These are phyloP conservation scores for Rhincodon typus DNA, from an alignment of 2,797 vertebrate genomes.

Conservation along the genomic window DNA sequence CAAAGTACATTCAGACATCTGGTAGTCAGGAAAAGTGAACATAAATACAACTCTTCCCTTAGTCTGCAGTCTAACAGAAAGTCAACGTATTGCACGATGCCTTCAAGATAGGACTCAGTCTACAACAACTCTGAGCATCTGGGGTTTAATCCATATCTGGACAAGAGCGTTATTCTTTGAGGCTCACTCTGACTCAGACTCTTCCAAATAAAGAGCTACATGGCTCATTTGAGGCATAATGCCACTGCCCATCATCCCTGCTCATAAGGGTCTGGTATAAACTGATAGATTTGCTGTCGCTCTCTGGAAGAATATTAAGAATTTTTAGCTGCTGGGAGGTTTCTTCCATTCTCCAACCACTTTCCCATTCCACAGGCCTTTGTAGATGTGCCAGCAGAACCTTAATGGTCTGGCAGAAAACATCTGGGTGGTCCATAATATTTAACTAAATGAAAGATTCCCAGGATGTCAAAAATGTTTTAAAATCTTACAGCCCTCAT, in stretches of 20 bases:
- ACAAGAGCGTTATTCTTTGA: neutral
- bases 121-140: neutral
- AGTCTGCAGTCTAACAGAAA: neutral
- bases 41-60: neutral
- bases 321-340: neutral
- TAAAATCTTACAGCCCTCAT: neutral
- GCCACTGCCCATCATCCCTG: neutral
- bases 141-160: neutral
- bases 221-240: neutral
- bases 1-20: neutral
- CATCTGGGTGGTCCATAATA: neutral
- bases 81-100: neutral
- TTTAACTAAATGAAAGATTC: constrained; percentile 1
- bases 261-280: neutral
- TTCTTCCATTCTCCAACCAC: neutral
- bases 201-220: neutral
- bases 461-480: neutral
- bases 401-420: neutral
- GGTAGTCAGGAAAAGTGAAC: neutral
- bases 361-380: neutral
- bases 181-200: neutral
- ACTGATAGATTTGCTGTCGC: neutral
- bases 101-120: neutral
- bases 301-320: neutral
- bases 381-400: neutral